Evolutionary conservation across 2,113 vertebrate species (phyloP).

Genomic region (Eulemur macaco): DNA sequence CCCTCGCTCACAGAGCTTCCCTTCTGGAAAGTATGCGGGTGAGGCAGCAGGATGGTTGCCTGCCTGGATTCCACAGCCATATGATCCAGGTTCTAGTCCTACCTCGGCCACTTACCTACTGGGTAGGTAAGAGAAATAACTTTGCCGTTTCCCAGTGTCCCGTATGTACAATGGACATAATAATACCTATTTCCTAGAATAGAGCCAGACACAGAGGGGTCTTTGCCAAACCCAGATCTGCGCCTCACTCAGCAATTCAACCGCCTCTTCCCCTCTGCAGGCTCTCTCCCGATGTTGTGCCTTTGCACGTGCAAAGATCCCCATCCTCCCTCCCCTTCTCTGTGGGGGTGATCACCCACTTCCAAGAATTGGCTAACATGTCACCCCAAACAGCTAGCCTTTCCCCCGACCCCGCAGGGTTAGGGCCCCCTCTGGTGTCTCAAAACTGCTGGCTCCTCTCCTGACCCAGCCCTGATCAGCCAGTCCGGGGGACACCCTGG

Average conservation of each 20-base stretch:
- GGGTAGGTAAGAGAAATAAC: not conserved
- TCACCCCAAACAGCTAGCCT: not conserved
- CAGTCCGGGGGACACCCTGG: not conserved
- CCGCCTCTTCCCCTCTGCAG: not conserved
- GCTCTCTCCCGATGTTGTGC: not conserved
- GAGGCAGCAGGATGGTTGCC: not conserved
- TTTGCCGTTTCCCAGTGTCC: not conserved
- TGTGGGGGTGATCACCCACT: not conserved
- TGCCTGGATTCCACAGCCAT: not conserved
- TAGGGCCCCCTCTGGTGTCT: not conserved
- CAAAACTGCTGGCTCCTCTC: not conserved
- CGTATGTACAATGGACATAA: not conserved
- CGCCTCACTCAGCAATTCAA: not conserved
- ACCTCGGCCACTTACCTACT: not conserved
- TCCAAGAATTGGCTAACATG: not conserved
- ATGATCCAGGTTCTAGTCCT: not conserved
- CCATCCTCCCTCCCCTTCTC: not conserved
- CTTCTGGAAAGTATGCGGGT: not conserved
- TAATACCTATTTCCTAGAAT: not conserved
- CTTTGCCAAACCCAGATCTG: not conserved
- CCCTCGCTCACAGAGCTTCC: not conserved
- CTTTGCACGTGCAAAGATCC: not conserved
- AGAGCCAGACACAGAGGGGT: not conserved
- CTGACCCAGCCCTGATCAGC: not conserved
- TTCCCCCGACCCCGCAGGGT: fast-evolving